phyloP scores from a whole-genome alignment of 1,140 invertebrate species.

The Doryteuthis pealeii region DNA sequence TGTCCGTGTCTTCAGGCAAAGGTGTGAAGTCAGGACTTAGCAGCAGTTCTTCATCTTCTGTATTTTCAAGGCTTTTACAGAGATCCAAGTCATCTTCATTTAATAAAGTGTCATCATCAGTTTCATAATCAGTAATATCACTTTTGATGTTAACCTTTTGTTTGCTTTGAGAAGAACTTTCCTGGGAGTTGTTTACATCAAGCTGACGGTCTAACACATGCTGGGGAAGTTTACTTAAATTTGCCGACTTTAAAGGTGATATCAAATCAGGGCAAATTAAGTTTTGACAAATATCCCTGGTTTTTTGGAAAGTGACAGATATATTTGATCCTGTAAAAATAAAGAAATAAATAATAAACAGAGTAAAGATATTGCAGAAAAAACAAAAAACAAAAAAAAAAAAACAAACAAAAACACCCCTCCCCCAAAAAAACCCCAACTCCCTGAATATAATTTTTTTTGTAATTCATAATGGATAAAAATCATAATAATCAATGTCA shows the following conservation, averaged over 20 bases:
- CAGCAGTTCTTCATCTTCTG: conserved; percentile 4
- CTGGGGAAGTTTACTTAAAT: background rate
- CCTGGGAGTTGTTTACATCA: background rate
- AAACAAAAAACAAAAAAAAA: too few relatives aligned
- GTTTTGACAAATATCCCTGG: too few relatives aligned
- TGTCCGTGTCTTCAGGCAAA: background rate
- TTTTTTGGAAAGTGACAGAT: too few relatives aligned
- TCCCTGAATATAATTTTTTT: too few relatives aligned
- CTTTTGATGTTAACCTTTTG: background rate
- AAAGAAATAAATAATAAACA: too few relatives aligned
- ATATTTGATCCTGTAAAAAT: too few relatives aligned
- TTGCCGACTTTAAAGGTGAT: background rate
- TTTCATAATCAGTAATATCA: conserved; percentile 3
- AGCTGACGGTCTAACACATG: background rate
- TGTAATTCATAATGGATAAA: too few relatives aligned
- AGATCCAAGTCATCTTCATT: background rate
- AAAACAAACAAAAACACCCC: too few relatives aligned
- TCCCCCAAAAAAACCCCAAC: too few relatives aligned
- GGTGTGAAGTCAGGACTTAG: background rate
- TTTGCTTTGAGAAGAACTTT: background rate
- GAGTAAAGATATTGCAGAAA: too few relatives aligned
- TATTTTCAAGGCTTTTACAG: conserved; percentile 2
- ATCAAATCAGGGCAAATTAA: too few relatives aligned
- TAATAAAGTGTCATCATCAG: background rate
- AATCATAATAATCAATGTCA: too few relatives aligned